These are phyloP conservation scores for Boleophthalmus pectinirostris DNA, from an alignment of 2,113 vertebrate species.

Conservation along the genomic window DNA sequence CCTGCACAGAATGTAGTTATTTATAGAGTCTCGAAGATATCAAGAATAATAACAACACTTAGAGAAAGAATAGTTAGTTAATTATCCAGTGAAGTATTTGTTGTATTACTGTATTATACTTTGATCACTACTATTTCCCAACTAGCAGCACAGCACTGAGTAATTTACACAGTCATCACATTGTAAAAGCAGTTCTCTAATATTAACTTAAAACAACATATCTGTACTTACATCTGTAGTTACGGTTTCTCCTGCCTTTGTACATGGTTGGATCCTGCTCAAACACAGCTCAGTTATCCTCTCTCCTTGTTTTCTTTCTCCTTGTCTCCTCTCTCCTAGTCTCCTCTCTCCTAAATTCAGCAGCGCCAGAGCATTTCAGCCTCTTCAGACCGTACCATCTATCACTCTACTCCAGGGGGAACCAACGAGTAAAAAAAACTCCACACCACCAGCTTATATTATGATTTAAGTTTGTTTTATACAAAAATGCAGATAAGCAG, in stretches of 20 bases:
- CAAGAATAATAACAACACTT: neutral
- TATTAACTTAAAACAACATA: neutral
- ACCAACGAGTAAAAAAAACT: neutral
- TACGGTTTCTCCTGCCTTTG: slow-evolving; percentile 88
- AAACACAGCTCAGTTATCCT: slow-evolving; percentile 3
- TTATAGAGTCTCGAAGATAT: neutral
- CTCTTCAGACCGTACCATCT: slow-evolving; percentile 64
- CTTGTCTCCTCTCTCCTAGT: neutral
- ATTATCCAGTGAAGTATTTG: neutral
- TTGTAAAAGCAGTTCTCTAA: neutral
- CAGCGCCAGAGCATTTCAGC: slow-evolving; percentile 30
- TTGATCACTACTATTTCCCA: neutral
- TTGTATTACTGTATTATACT: neutral
- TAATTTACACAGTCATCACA: neutral
- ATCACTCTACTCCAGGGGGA: slow-evolving; percentile 48
- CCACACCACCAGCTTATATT: neutral
- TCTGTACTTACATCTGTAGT: slow-evolving; percentile 93
- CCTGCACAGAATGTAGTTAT: no score
- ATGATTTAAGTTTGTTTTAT: neutral
- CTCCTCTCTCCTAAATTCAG: slow-evolving; percentile 21
- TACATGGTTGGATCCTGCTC: slow-evolving; percentile 84
- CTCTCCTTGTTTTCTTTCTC: slow-evolving; percentile 5
- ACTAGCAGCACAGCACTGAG: neutral
- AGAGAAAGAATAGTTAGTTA: neutral
- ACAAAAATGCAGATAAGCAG: neutral